Evolutionary conservation across 2,888 invertebrate genomes (phyloP), one percentile per base, ranked within the genome.

Genomic region (Agonopterix heracliana): DNA sequence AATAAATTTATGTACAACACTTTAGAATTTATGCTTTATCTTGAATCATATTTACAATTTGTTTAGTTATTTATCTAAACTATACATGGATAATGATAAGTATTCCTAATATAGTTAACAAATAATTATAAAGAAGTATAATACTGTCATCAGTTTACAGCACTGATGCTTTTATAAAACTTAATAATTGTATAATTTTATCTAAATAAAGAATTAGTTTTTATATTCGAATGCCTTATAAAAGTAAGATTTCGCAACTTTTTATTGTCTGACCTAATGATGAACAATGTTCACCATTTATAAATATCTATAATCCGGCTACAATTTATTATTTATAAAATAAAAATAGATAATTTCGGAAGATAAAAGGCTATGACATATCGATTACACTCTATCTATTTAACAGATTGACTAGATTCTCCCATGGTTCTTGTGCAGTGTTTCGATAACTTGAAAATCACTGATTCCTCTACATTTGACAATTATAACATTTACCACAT

Each of bases 21-120:
- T 88, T 87, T 86, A 86, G 85, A 87, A 88, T 87, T 74, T 70
- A 81, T 85, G 86, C 83, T 85, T 85, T 72, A 74, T 71, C 61
- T 66, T 62, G 64, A 73, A 61, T 78, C 52, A 71, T 81, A 82
- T 84, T 67, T 80, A 81, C 81, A 81, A 54, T 60, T 68, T 48
- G 10, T 53, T 64, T 55, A 56, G 55, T 63, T 66, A 69, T 48
- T n/a, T 38, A 49, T 51, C 69, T 71, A 71, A 61, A 55, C 58
- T 35, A 44, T 38, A 38, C 38, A 38, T 38, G 38, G n/a, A 35
- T 44, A 35, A 35, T 44, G 26, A 45, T 14, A 34, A 34, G 43
- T 45, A 41, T 36, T 45, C 41, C 41, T 47, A 17, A 45, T 38
- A 35, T 14, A 34, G 13, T 41, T 38, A 41, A 45, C 40, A 45